Conservation (phyloP, 2,888 invertebrate species). For the Phragmatobia fuliginosa region DNA sequence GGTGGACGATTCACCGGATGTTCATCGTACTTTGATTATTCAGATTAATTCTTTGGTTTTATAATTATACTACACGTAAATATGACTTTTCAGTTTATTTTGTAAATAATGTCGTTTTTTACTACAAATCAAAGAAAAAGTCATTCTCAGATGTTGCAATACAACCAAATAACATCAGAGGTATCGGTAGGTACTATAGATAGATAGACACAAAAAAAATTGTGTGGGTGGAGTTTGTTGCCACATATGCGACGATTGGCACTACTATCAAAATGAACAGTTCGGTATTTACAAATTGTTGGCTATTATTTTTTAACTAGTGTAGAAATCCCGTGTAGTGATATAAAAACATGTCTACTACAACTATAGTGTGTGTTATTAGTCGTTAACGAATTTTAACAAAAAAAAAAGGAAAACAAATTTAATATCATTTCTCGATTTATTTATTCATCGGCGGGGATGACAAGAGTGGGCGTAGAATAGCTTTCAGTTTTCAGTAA, state of each 20-base stretch:
- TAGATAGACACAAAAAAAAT: conserved; percentile 50
- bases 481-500: conserved; percentile 68
- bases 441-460: conserved; percentile 53
- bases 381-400: neutral
- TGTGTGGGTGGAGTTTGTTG: conserved; percentile 51
- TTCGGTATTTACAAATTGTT: neutral
- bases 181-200: conserved; percentile 8
- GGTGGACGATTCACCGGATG: no score
- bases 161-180: conserved; percentile 16
- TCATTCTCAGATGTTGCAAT: neutral
- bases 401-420: neutral
- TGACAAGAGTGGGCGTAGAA: conserved; percentile 58
- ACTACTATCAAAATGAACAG: conserved; percentile 44
- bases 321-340: neutral
- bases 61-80: neutral
- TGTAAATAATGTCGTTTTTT: neutral
- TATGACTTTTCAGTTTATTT: neutral
- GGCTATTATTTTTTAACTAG: neutral
- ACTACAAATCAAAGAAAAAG: neutral
- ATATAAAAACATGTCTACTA: neutral
- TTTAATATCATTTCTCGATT: conserved; percentile 9
- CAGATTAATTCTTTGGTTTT: neutral
- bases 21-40: no score
- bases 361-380: neutral
- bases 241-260: conserved; percentile 40